phyloP scores from a whole-genome alignment of 2,113 vertebrate species.

The Acanthisitta chloris region DNA sequence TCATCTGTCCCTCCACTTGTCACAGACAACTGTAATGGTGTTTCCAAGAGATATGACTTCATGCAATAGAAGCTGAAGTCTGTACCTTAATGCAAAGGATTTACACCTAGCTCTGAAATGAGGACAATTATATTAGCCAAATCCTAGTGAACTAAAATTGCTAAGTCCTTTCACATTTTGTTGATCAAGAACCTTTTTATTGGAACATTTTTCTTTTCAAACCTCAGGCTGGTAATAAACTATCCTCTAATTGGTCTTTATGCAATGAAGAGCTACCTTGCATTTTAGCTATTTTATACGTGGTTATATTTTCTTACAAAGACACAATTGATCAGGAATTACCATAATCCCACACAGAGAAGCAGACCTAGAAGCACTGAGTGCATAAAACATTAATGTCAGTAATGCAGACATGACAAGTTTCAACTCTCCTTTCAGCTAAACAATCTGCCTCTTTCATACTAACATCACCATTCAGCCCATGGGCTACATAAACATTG shows the following conservation, averaged over 20 bases:
- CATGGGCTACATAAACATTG: slow-evolving; percentile 59
- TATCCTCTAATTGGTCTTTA: slow-evolving; percentile 33
- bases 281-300: neutral
- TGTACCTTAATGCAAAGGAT: neutral
- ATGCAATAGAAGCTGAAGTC: neutral
- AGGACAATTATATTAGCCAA: slow-evolving; percentile 18
- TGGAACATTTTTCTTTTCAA: neutral
- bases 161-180: slow-evolving; percentile 43
- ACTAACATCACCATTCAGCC: slow-evolving; percentile 14
- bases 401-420: slow-evolving; percentile 33
- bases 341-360: slow-evolving; percentile 6
- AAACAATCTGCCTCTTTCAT: slow-evolving; percentile 59
- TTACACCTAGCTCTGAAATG: neutral
- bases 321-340: slow-evolving; percentile 37
- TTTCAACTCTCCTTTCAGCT: slow-evolving; percentile 41
- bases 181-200: slow-evolving; percentile 36
- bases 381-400: slow-evolving; percentile 47
- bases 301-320: slow-evolving; percentile 43
- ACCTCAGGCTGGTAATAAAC: slow-evolving; percentile 15
- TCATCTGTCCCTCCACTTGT: neutral
- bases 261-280: neutral
- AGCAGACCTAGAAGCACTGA: slow-evolving; percentile 8
- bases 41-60: neutral
- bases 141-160: slow-evolving; percentile 6
- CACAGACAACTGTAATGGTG: neutral